phyloP scores from a whole-genome alignment of 1,140 invertebrate species.

The Brachionus rubens region DNA sequence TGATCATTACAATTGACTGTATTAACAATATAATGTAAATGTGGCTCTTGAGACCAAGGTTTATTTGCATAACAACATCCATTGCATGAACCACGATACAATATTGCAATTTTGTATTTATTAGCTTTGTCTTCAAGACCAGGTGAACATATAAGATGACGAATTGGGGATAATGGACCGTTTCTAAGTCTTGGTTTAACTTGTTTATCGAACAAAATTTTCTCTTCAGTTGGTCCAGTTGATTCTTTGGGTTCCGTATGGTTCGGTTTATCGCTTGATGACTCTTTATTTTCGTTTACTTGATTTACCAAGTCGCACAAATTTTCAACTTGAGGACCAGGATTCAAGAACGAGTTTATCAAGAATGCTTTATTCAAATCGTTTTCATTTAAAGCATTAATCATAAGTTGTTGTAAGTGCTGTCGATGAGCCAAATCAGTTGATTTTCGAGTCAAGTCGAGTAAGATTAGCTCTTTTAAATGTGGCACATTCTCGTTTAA shows the following conservation, averaged over 20 bases:
- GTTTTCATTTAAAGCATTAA: slow-evolving; percentile 13
- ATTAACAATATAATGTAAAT: slow-evolving; percentile 39
- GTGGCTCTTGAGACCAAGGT: slow-evolving; percentile 27
- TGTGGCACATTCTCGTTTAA: slow-evolving; percentile 9
- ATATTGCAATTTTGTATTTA: background rate
- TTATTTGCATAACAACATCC: slow-evolving; percentile 14
- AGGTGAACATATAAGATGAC: slow-evolving; percentile 41
- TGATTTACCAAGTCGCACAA: background rate
- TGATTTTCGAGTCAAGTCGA: slow-evolving; percentile 10
- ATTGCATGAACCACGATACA: slow-evolving; percentile 16
- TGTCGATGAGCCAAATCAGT: slow-evolving; percentile 6
- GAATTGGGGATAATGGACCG: slow-evolving; percentile 18
- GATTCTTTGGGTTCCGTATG: background rate
- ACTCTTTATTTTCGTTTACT: no score
- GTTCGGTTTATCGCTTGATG: no score
- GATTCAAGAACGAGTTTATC: background rate
- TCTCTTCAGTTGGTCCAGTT: background rate
- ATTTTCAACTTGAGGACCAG: background rate
- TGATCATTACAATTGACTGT: slow-evolving; percentile 45
- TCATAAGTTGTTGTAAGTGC: background rate
- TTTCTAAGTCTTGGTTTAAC: background rate
- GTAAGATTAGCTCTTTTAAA: background rate
- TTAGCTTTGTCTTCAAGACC: slow-evolving; percentile 31
- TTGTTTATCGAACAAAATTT: background rate
- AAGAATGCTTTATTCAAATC: slow-evolving; percentile 10